Base-by-base conservation (phyloP, 2,797 vertebrate genomes). In the Peromyscus attwateri region DNA sequence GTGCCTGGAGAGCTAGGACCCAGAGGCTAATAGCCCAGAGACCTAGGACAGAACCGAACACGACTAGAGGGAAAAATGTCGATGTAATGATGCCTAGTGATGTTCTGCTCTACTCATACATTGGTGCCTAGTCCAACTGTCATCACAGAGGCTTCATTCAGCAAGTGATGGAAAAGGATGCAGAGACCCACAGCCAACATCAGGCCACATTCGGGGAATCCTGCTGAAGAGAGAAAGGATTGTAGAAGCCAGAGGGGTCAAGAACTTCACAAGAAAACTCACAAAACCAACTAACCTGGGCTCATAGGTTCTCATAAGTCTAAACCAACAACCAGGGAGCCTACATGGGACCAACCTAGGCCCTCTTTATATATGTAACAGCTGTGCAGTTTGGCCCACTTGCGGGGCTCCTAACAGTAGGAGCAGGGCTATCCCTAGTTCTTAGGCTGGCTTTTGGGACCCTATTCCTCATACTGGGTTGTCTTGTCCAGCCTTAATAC, bases 21-120 rank as follows among this genome's bases (percentile, higher is more conserved):
- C 37, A 40, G 71, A 73, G 9, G 71, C 71, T 73, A 21, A 73
- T 2, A 73, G 70, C 37, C 37, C 12, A 40, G 71, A 73, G 71
- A 73, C 71, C 71, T 40, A 40, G 10, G 21, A 25, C 12, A 73
- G 21, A 23, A 73, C 71, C 10, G 40, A 73, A 40, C 37, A 40
- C 3, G 10, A 73, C 21, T 0, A 19, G 9, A 6, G 21, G 21
- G 37, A 6, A 3, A 3, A 1, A 11, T 40, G 70, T 25, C 21
- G 40, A 40, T 40, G 11, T 12, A 73, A 73, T 40, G 10, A 25
- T 73, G 71, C 9, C 19, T 40, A 40, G 21, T 21, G 10, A 40
- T 25, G 12, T 23, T 40, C 19, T 73, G 70, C 37, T 40, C 11
- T 25, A 25, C 37, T 40, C 71, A 73, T 73, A 73, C 37, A 40